Percentiles rank a stretch among this genome's conserved stretches.
These are phyloP conservation scores for Eretmochelys imbricata DNA, from an alignment of 2,113 vertebrate species.

Conservation along the genomic window DNA sequence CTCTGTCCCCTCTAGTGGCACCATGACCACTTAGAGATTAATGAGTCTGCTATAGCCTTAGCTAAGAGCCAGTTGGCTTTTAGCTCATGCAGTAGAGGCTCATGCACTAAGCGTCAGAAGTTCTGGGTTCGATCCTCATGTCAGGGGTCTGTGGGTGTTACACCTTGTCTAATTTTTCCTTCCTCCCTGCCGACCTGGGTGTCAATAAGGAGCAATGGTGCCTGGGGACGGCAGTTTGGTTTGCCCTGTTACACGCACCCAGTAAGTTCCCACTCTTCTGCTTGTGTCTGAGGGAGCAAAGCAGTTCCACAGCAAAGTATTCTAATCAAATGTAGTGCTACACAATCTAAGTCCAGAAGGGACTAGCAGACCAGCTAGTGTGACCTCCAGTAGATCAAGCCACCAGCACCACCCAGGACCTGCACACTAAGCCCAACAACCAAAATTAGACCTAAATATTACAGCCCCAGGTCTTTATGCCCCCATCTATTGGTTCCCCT, in stretches of 20 bases:
- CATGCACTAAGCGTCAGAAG: no score
- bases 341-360: not conserved
- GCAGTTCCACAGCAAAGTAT: constrained; percentile 11
- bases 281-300: constrained; percentile 25
- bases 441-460: not conserved
- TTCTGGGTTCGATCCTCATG: no score
- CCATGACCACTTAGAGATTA: no score
- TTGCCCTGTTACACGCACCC: not conserved
- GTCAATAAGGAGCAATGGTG: not conserved
- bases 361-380: not conserved
- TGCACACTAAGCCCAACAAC: not conserved
- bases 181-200: not conserved
- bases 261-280: not conserved
- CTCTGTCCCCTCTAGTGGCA: no score
- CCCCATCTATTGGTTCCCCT: constrained; percentile 69
- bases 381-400: not conserved
- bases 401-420: not conserved
- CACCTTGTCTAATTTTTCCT: constrained; percentile 30
- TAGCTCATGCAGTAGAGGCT: no score
- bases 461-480: not conserved
- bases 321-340: not conserved
- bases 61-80: no score
- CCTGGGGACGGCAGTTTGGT: constrained; percentile 2
- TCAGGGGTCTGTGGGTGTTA: no score
- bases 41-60: no score